Evolutionary conservation across 2,888 invertebrate species (phyloP).

Genomic region (Chydorus sphaericus): DNA sequence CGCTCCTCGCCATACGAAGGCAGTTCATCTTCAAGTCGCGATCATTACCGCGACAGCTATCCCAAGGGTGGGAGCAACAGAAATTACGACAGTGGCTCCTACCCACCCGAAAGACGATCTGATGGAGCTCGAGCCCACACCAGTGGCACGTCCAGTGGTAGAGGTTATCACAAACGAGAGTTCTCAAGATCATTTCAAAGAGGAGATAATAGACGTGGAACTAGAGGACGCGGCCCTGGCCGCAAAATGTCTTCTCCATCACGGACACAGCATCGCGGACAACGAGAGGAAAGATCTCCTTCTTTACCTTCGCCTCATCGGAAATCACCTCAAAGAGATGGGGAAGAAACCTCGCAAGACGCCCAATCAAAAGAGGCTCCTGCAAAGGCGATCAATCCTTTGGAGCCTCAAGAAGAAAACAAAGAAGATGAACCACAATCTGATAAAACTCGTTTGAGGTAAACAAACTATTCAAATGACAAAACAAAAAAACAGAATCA

Average conservation of each 20-base stretch:
- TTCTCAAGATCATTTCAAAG: neutral
- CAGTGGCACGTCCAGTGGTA: neutral
- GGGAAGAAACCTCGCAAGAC: neutral
- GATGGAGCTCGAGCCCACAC: neutral
- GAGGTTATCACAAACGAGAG: no score
- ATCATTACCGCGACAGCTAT: no score
- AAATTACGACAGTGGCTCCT: no score
- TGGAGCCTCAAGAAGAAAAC: no score
- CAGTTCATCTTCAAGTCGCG: neutral
- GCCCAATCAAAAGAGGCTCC: slow-evolving; percentile 3
- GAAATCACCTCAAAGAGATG: neutral
- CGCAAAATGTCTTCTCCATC: no score
- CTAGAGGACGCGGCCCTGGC: neutral
- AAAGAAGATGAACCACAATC: no score
- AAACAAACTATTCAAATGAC: neutral
- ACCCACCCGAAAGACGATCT: neutral
- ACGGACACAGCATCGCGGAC: no score
- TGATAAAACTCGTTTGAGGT: no score
- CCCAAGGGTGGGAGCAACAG: no score
- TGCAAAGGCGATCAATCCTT: no score
- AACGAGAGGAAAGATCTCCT: no score
- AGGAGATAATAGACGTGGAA: neutral
- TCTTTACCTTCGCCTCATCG: neutral
- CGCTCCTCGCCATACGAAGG: neutral
- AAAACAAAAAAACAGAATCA: neutral